These are phyloP conservation scores for Drosophila saltans DNA, from an alignment of 1,140 invertebrate species.

Conservation along the genomic window DNA sequence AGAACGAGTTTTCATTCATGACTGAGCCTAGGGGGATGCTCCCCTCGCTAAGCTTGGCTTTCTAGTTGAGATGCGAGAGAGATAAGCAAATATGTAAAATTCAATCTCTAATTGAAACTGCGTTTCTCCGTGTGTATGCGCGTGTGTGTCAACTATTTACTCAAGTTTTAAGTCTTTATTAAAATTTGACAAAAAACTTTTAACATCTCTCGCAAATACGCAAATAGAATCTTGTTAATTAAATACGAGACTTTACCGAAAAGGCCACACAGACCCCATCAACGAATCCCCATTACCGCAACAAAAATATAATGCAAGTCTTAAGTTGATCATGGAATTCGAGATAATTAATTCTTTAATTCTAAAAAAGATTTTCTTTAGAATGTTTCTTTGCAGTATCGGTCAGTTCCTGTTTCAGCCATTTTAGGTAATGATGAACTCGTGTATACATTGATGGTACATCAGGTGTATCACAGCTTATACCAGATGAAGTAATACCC, in stretches of 20 bases:
- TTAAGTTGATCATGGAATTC: too few relatives aligned
- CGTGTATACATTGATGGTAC: conserved; percentile 67
- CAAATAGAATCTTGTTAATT: neutral
- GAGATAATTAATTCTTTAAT: neutral
- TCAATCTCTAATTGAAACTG: neutral
- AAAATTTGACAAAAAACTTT: neutral
- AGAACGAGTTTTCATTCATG: conserved; percentile 17
- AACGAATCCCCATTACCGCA: neutral
- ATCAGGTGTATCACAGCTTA: conserved; percentile 60
- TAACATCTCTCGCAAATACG: neutral
- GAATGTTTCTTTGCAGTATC: neutral
- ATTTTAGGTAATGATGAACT: conserved; percentile 67
- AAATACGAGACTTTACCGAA: neutral
- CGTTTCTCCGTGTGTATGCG: neutral
- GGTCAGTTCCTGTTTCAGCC: conserved; percentile 59
- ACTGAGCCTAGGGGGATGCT: neutral
- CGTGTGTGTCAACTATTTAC: neutral
- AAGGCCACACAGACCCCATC: too few relatives aligned
- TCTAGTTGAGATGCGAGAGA: neutral
- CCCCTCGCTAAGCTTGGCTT: neutral
- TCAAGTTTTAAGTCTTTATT: conserved; percentile 1
- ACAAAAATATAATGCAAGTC: too few relatives aligned
- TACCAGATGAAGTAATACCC: conserved; percentile 68
- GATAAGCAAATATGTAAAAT: neutral
- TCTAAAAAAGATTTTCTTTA: neutral